Evolutionary conservation across 2,113 vertebrate species (phyloP).

Genomic region (Galbula dea): DNA sequence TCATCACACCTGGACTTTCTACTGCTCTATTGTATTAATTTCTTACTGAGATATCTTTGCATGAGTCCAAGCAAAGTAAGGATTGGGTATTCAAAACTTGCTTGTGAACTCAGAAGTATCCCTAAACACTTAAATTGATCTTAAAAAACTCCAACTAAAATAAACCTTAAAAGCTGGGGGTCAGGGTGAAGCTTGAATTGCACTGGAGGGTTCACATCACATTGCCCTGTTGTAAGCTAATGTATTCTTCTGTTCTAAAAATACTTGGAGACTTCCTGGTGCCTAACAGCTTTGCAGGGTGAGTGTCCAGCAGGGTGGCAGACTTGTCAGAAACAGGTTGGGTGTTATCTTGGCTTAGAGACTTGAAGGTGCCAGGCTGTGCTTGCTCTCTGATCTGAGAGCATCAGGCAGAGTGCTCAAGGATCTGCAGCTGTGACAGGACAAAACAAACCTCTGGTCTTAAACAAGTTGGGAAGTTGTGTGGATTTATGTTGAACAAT

Average conservation of each 20-base stretch:
- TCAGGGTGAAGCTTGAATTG: not conserved
- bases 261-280: rapidly evolving
- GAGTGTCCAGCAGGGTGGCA: not conserved
- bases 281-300: rapidly evolving
- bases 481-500: not conserved
- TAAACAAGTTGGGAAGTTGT: not conserved
- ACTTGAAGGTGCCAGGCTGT: not conserved
- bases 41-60: not conserved
- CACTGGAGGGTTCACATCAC: not conserved
- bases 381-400: not conserved
- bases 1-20: not conserved
- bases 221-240: not conserved
- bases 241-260: not conserved
- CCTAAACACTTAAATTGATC: not conserved
- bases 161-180: not conserved
- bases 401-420: not conserved
- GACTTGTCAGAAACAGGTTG: not conserved
- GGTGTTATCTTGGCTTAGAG: not conserved
- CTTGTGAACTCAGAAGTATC: not conserved
- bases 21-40: not conserved
- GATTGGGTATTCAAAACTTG: not conserved
- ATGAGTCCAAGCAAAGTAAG: not conserved
- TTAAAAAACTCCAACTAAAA: not conserved
- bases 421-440: not conserved
- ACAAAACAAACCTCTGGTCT: not conserved